Evolutionary conservation across 2,888 invertebrate genomes (phyloP).

Genomic region (Synanthedon vespiformis): DNA sequence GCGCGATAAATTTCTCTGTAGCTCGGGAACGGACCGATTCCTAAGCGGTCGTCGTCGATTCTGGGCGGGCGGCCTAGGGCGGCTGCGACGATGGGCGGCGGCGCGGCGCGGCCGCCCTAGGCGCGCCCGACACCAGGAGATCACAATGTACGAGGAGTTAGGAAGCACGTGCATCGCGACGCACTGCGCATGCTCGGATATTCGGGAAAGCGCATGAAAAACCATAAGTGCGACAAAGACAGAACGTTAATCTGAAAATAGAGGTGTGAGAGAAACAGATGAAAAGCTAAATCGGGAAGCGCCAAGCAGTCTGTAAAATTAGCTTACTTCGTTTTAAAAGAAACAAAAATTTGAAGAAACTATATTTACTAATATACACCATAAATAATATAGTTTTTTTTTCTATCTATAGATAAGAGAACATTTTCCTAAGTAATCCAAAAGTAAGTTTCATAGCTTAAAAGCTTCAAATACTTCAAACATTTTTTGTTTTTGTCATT

Average conservation of each 20-base stretch:
- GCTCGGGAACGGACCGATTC: slow-evolving; percentile 50
- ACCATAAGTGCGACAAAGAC: slow-evolving; percentile 36
- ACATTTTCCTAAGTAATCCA: too few relatives aligned
- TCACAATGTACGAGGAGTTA: slow-evolving; percentile 36
- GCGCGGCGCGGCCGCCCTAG: slow-evolving; percentile 64
- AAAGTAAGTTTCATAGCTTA: too few relatives aligned
- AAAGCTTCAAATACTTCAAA: too few relatives aligned
- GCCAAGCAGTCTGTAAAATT: slow-evolving; percentile 66
- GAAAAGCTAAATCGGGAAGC: slow-evolving; percentile 52
- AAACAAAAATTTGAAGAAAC: too few relatives aligned
- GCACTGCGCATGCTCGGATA: slow-evolving; percentile 51
- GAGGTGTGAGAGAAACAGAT: slow-evolving; percentile 37
- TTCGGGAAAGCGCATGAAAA: slow-evolving; percentile 50
- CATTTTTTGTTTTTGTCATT: too few relatives aligned
- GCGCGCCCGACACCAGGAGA: slow-evolving; percentile 66
- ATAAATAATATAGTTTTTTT: too few relatives aligned
- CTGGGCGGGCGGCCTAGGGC: slow-evolving; percentile 58
- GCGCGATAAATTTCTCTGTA: slow-evolving; percentile 30
- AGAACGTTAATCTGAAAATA: slow-evolving; percentile 32
- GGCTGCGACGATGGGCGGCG: slow-evolving; percentile 50
- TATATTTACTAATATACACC: too few relatives aligned
- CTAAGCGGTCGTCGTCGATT: slow-evolving; percentile 51
- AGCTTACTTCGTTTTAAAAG: background rate
- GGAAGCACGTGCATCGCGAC: slow-evolving; percentile 49
- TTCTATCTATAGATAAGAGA: too few relatives aligned